These are phyloP conservation scores for Drosophila arawakana DNA, from an alignment of 1,140 invertebrate species.

Conservation along the genomic window DNA sequence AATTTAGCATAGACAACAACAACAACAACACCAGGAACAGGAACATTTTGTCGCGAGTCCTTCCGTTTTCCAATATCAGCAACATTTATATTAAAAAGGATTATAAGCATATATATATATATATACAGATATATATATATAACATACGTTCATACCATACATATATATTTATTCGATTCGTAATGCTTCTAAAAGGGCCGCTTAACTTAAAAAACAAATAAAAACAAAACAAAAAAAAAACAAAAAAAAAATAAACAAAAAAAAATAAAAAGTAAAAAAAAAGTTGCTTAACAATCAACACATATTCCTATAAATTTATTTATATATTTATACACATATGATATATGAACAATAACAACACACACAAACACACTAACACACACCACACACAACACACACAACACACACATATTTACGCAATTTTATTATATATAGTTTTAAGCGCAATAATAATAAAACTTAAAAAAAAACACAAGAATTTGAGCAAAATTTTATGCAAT, in stretches of 20 bases:
- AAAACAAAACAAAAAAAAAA: slow-evolving; percentile 28
- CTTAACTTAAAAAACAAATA: slow-evolving; percentile 49
- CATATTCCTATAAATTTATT: slow-evolving; percentile 82
- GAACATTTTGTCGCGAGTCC: slow-evolving; percentile 68
- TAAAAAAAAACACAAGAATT: slow-evolving; percentile 35
- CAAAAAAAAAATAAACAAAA: slow-evolving; percentile 38
- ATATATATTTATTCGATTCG: slow-evolving; percentile 63
- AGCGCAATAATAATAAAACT: slow-evolving; percentile 46
- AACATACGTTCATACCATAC: slow-evolving; percentile 20
- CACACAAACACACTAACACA: slow-evolving; percentile 17
- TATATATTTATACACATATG: slow-evolving; percentile 77
- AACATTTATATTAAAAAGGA: slow-evolving; percentile 46
- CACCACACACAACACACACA: slow-evolving; percentile 23
- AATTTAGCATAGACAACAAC: slow-evolving; percentile 58
- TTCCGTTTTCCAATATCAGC: slow-evolving; percentile 77
- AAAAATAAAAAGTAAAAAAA: slow-evolving; percentile 45
- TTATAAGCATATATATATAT: slow-evolving; percentile 24
- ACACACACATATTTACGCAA: slow-evolving; percentile 58
- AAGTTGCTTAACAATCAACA: slow-evolving; percentile 64
- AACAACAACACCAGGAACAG: slow-evolving; percentile 31
- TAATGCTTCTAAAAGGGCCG: slow-evolving; percentile 63
- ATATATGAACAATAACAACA: slow-evolving; percentile 72
- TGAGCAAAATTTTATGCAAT: slow-evolving; percentile 57
- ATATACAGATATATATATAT: not conserved
- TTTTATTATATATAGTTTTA: slow-evolving; percentile 73